Evolutionary conservation across 2,113 vertebrate species (phyloP).

Genomic region (Erpornis zantholeuca): DNA sequence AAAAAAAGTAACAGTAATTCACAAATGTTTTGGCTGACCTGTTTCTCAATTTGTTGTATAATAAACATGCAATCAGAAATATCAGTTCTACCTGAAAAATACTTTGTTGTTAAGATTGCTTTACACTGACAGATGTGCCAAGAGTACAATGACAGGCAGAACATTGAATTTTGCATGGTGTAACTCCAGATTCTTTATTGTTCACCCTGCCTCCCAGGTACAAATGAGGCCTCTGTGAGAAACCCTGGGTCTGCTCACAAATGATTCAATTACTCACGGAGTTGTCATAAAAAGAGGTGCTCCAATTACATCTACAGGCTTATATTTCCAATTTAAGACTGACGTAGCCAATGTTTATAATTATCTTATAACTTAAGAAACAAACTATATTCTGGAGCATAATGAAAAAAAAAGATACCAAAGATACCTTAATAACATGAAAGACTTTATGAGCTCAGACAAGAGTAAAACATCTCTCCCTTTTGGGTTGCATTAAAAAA

Average conservation of each 20-base stretch:
- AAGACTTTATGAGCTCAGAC: neutral
- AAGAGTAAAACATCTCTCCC: neutral
- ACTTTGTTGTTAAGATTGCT: neutral
- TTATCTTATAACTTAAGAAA: neutral
- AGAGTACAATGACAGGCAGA: neutral
- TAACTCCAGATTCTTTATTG: neutral
- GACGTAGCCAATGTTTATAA: neutral
- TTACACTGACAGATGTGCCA: neutral
- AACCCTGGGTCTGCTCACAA: neutral
- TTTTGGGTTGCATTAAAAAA: neutral
- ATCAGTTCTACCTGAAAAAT: neutral
- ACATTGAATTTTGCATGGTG: rapidly evolving
- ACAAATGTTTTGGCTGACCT: neutral
- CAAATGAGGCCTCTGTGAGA: neutral
- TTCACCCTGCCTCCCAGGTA: neutral
- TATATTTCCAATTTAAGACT: neutral
- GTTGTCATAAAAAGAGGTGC: neutral
- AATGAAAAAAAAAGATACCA: neutral
- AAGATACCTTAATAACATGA: neutral
- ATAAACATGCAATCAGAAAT: neutral
- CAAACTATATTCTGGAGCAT: neutral
- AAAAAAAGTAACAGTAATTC: neutral
- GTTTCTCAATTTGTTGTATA: neutral
- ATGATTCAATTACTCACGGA: neutral
- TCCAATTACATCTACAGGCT: neutral